Evolutionary conservation across 2,888 invertebrate genomes (phyloP).

Genomic region (Druceiella hillmani): DNA sequence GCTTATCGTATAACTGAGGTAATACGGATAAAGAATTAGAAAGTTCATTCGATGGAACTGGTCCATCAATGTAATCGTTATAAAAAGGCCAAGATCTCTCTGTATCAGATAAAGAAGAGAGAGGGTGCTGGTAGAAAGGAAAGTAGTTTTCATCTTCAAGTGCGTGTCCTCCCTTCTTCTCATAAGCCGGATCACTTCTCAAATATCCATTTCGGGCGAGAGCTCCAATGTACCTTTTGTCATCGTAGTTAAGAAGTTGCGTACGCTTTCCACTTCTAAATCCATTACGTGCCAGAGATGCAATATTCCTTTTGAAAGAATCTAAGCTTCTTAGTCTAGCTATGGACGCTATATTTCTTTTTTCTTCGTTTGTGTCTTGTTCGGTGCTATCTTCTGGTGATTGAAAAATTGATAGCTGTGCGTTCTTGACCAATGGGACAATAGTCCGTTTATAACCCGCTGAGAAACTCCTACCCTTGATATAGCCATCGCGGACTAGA

Average conservation of each 20-base stretch:
- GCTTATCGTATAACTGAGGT: slow-evolving; percentile 40
- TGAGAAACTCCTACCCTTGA: slow-evolving; percentile 29
- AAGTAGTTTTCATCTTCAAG: slow-evolving; percentile 40
- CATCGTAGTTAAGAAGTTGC: no score
- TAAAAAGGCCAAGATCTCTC: no score
- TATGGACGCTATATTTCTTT: slow-evolving; percentile 64
- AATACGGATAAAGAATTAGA: no score
- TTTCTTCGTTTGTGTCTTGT: slow-evolving; percentile 47
- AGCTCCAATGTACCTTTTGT: slow-evolving; percentile 57
- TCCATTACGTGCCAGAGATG: slow-evolving; percentile 55
- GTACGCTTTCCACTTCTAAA: slow-evolving; percentile 44
- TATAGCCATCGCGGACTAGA: slow-evolving; percentile 54
- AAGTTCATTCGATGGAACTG: slow-evolving; percentile 39
- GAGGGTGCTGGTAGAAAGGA: slow-evolving; percentile 43
- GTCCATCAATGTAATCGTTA: slow-evolving; percentile 40
- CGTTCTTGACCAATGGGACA: slow-evolving; percentile 70
- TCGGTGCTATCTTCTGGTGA: slow-evolving; percentile 54
- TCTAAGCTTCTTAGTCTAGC: slow-evolving; percentile 58
- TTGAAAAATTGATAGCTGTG: slow-evolving; percentile 59
- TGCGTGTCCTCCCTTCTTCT: slow-evolving; percentile 36
- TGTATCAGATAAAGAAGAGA: slow-evolving; percentile 42
- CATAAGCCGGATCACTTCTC: background rate
- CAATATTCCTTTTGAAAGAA: slow-evolving; percentile 60
- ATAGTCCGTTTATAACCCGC: slow-evolving; percentile 62
- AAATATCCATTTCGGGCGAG: slow-evolving; percentile 51